Evolutionary conservation across 1,140 invertebrate genomes (phyloP), one percentile per base, ranked within the genome.

Genomic region (Macrobrachium rosenbergii): DNA sequence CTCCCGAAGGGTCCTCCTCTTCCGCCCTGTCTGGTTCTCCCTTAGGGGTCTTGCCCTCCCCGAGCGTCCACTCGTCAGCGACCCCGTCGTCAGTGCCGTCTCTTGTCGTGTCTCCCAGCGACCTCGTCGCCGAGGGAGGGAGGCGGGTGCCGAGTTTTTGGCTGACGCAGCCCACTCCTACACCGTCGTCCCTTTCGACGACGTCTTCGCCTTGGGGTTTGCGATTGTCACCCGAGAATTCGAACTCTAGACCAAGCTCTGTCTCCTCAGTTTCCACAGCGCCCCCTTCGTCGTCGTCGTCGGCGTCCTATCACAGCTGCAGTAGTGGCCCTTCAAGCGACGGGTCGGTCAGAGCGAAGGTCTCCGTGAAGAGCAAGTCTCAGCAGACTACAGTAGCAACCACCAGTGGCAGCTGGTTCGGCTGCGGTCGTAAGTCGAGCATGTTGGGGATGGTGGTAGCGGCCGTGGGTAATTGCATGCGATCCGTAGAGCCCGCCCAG

Each of bases 371-470:
- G 12, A 52, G 12, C 52, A 52, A 12, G 0, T 37, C 28, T 37
- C 28, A 37, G 28, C 28, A 37, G 28, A 52, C 52, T 52, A 12
- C 52, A 8, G 12, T 52, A 10, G 52, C 52, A 8, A 52, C 52
- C 12, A 52, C 7, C 52, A 8, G 12, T 52, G 19, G 21, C 69
- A 10, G 69, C 11, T 72, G 69, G 69, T 17, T 72, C n/a, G 69
- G 69, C 69, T 72, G 69, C 21, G 69, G 69, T 43, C 69, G 69
- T 21, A 37, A 23, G 69, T 17, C 69, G 2, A 43, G 60, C 19
- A 84, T 84, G 82, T 14, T 84, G 37, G 82, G 82, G 17, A 77
- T 84, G 82, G 60, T 84, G 37, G n/a, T 84, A 3, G 76, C 82
- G 8, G 82, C 75, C 52, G 82, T 84, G 2, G 82, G 82, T 28